Conservation (phyloP, 1,140 invertebrate species). For the Drosophila equinoxialis region DNA sequence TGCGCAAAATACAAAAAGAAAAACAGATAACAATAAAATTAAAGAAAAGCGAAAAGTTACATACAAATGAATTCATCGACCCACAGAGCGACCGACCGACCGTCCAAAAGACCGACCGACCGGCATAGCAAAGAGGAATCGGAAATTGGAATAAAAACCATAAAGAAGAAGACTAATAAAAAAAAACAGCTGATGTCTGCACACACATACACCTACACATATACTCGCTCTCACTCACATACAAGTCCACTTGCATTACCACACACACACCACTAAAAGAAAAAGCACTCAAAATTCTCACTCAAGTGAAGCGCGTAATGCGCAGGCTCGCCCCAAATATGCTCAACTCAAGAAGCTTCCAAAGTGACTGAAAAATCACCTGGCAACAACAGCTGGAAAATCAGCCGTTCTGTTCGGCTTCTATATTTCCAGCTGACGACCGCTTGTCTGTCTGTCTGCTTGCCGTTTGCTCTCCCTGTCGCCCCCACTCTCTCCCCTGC, state of each 20-base stretch:
- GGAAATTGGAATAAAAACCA: slow-evolving; percentile 42
- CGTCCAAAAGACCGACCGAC: slow-evolving; percentile 59
- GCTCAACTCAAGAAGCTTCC: slow-evolving; percentile 52
- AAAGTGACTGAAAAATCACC: slow-evolving; percentile 66
- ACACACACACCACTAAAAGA: not conserved
- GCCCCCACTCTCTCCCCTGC: not conserved
- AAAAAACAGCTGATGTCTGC: slow-evolving; percentile 72
- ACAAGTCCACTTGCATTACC: slow-evolving; percentile 39
- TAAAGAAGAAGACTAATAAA: slow-evolving; percentile 34
- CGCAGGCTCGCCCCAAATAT: slow-evolving; percentile 60
- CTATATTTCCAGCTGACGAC: slow-evolving; percentile 59
- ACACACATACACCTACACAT: not conserved
- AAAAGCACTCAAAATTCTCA: slow-evolving; percentile 42
- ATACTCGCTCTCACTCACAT: not conserved
- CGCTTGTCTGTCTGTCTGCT: slow-evolving; percentile 17
- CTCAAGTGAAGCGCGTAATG: slow-evolving; percentile 34
- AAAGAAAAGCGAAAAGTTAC: slow-evolving; percentile 3
- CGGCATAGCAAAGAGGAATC: slow-evolving; percentile 55
- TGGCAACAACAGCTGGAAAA: slow-evolving; percentile 83
- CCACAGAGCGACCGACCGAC: slow-evolving; percentile 40
- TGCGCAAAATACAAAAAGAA: slow-evolving; percentile 37
- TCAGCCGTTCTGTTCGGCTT: slow-evolving; percentile 69
- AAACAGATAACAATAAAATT: not conserved
- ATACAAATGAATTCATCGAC: slow-evolving; percentile 12
- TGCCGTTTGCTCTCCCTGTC: not conserved